Base-by-base conservation (phyloP, 2,888 invertebrate species). In the Invenusta paracnida region DNA sequence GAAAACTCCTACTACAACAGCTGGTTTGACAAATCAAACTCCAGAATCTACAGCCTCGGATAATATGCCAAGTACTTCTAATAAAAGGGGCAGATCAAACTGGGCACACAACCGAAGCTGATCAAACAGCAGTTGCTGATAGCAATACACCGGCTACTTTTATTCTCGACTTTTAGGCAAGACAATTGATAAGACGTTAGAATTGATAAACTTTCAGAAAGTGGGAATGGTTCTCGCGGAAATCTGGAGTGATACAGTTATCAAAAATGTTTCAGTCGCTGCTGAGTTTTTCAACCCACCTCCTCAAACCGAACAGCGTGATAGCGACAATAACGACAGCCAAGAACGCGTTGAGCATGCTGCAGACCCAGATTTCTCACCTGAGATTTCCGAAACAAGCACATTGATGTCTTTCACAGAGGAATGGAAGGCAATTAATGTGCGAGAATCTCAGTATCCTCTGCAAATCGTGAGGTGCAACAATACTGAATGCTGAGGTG, bases 401-500 rank as follows among this genome's bases (percentile, higher is more conserved):
- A 5, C 73, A 13, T 25, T 73, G 27, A 73, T 73, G 73, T 73
- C 73, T 13, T 73, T 73, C 73, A 73, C 73, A 23, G 27, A 73
- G 23, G 73, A 73, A 73, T 73, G 73, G 73, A 73, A 73, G 11
- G 17, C 25, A 73, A 73, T 73, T 73, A 5, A 73, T 23, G 73
- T 73, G 23, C 73, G 73, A 13, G 73, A 73, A 73, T 73, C 73
- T 73, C 73, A n/a, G 25, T 73, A 73, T 23, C 23, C 23, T 73
- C 73, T 73, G 73, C 73, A 73, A 73, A 73, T 73, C 73, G 73
- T 73, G 17, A 73, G 23, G 23, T 73, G 73, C 23, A 73, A 73
- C 73, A 73, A 23, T 73, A 23, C 73, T 73, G 73, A 23, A 73
- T 73, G 73, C 27, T 73, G 73, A 13, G 73, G 73, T 73, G 73